Percentiles rank a stretch among this genome's conserved stretches.
Conservation (phyloP, 2,797 vertebrate genomes). For the Pseudocheirus occidentalis region DNA sequence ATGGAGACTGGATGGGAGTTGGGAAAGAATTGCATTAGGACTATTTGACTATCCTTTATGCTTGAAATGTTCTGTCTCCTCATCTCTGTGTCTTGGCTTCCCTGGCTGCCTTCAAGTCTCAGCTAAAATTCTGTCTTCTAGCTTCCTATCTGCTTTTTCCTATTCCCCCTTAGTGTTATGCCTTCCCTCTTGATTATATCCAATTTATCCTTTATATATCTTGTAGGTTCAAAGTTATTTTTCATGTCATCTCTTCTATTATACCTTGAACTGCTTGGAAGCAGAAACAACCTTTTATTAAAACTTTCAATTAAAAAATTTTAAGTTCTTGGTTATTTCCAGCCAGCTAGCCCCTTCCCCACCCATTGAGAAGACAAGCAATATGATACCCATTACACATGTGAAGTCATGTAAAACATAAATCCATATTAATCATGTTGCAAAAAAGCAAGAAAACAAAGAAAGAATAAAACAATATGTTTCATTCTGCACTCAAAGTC, state of each 20-base stretch:
- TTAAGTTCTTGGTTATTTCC: neutral
- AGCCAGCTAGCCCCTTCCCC: neutral
- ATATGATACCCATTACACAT: neutral
- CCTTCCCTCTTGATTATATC: neutral
- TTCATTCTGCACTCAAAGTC: neutral
- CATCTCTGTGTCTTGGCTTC: neutral
- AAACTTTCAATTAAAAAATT: neutral
- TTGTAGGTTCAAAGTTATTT: neutral
- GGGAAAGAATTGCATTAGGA: neutral
- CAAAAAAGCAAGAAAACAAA: neutral
- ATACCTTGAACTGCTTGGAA: neutral
- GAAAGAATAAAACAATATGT: neutral
- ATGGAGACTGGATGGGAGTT: neutral
- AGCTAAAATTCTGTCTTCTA: neutral
- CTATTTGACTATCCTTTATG: neutral
- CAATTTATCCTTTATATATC: neutral
- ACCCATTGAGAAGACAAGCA: neutral
- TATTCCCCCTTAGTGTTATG: neutral
- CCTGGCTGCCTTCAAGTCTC: neutral
- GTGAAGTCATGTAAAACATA: neutral
- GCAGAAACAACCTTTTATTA: neutral
- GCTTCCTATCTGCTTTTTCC: neutral
- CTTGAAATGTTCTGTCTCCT: neutral
- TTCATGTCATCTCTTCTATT: neutral
- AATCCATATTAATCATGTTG: neutral